phyloP scores from a whole-genome alignment of 2,113 vertebrate species.

The Hyla sarda region DNA sequence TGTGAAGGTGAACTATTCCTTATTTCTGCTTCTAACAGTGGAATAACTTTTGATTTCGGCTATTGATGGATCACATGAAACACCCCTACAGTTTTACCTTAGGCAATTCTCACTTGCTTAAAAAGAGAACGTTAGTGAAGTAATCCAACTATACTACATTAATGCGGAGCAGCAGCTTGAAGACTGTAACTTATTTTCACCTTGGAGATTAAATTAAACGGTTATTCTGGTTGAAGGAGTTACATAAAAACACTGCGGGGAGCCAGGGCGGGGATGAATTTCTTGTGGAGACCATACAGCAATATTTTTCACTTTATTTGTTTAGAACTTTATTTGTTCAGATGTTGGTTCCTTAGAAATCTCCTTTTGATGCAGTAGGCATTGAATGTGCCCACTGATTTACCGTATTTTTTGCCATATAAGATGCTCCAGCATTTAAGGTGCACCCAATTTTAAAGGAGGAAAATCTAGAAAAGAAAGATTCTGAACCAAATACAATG shows the following conservation, averaged over 20 bases:
- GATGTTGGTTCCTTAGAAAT: no score
- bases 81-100: conserved; percentile 4
- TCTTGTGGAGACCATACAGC: background rate
- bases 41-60: background rate
- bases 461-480: no score
- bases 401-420: no score
- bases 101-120: background rate
- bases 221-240: background rate
- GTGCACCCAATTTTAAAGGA: no score
- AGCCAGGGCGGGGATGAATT: background rate
- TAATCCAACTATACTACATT: background rate
- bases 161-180: background rate
- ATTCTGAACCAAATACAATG: no score
- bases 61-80: conserved; percentile 25
- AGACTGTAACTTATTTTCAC: conserved; percentile 9
- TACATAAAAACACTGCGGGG: background rate
- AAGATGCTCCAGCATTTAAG: no score
- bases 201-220: background rate
- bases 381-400: no score
- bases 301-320: background rate
- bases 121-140: background rate
- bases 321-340: no score
- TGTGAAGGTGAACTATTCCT: conserved; percentile 15
- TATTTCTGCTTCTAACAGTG: background rate
- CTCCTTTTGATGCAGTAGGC: no score